These are phyloP conservation scores for Zaprionus inermis DNA, from an alignment of 1,140 invertebrate genomes.

Conservation along the genomic window DNA sequence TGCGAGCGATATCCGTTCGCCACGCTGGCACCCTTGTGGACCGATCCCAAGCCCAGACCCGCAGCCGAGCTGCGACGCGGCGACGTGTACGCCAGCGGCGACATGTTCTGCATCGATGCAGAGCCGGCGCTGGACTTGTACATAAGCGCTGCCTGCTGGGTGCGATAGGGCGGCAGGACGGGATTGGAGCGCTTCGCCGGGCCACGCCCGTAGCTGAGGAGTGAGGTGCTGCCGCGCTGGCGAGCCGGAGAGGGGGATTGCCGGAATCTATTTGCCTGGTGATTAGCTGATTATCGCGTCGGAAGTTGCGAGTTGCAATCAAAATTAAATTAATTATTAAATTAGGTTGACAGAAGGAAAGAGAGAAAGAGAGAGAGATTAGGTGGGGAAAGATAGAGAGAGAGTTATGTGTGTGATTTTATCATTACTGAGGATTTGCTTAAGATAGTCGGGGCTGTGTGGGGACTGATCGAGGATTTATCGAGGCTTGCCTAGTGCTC, in stretches of 20 bases:
- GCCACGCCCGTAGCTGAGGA: conserved; percentile 79
- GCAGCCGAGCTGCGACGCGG: conserved; percentile 71
- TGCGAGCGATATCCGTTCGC: conserved; percentile 75
- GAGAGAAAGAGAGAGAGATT: conserved; percentile 28
- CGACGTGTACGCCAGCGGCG: conserved; percentile 59
- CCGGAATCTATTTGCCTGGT: conserved; percentile 84
- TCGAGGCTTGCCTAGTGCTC: conserved; percentile 47
- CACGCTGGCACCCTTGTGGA: conserved; percentile 62
- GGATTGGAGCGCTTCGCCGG: conserved; percentile 62
- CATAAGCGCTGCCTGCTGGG: conserved; percentile 69
- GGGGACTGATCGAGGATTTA: conserved; percentile 1
- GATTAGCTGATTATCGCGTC: conserved; percentile 83
- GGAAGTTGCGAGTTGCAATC: conserved; percentile 76
- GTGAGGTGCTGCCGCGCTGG: conserved; percentile 85
- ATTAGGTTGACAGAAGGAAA: conserved; percentile 11
- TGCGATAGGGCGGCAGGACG: conserved; percentile 73
- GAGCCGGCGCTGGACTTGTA: conserved; percentile 61
- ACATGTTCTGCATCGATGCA: conserved; percentile 78
- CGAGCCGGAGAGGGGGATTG: conserved; percentile 88
- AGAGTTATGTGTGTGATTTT: conserved; percentile 14
- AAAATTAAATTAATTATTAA: conserved; percentile 64
- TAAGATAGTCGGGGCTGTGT: background rate
- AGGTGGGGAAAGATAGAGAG: conserved; percentile 26
- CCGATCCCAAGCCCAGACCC: conserved; percentile 58
- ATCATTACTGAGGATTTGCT: conserved; percentile 20